Conservation (phyloP, 2,888 invertebrate species). For the Copidosoma aretas region DNA sequence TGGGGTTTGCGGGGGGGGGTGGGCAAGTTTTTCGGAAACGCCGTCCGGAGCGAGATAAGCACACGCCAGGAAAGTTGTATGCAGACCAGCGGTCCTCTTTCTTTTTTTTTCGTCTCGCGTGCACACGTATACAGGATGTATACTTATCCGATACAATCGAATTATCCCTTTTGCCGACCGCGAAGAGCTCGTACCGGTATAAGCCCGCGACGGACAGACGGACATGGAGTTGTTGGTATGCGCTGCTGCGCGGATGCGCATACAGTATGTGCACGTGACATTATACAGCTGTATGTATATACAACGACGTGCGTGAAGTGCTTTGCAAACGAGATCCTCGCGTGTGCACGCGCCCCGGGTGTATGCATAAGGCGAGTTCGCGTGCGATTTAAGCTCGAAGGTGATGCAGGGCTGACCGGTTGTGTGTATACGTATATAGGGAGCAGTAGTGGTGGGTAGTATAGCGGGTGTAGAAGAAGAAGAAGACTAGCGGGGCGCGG, state of each 20-base stretch:
- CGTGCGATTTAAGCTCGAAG: constrained; percentile 58
- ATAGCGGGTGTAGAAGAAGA: no score
- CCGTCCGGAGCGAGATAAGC: no score
- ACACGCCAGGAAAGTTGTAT: constrained; percentile 7
- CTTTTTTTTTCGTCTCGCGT: no score
- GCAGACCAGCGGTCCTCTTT: no score
- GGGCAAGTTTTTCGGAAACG: no score
- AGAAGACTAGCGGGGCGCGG: constrained; percentile 40
- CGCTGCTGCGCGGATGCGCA: not conserved
- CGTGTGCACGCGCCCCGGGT: constrained; percentile 30
- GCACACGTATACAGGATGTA: no score
- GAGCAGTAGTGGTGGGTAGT: no score
- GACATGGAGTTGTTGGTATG: not conserved
- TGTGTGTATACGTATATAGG: no score
- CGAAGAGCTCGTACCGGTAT: not conserved
- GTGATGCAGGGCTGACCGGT: constrained; percentile 34
- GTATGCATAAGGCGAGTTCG: constrained; percentile 44
- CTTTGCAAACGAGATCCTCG: constrained; percentile 8
- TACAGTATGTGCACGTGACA: not conserved
- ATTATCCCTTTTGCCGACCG: not conserved
- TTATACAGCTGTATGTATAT: no score
- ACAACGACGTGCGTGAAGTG: no score
- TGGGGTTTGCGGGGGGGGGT: no score
- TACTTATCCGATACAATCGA: no score
- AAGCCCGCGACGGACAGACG: constrained; percentile 16